Base-by-base conservation (phyloP, 2,113 vertebrate genomes). In the Rhynchopsitta pachyrhyncha region DNA sequence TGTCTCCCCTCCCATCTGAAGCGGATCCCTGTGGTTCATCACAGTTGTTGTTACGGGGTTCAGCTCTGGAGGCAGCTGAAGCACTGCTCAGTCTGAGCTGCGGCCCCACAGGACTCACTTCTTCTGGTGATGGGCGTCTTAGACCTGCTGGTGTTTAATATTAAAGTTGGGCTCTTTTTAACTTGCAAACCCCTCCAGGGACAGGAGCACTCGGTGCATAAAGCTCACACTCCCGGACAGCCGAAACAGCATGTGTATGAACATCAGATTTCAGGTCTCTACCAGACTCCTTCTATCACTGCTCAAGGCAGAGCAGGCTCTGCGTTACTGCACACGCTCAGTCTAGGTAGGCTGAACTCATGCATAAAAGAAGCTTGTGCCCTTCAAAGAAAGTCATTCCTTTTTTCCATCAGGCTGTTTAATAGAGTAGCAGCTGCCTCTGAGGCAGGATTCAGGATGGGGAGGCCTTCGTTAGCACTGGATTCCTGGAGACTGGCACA, bases 381-480 rank as follows among this genome's bases (percentile, higher is more conserved):
- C 96, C 96, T 97, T 97, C 95, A 92, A 25, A 91, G 96, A 96
- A 97, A 92, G 96, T 95, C 91, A 88, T 89, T 91, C 62, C 70
- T 73, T 76, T 88, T 49, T 88, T 90, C 76, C 82, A 37, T 50
- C 92, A 83, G 76, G 14, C 71, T 24, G 69, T 62, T 84, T 44
- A 60, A 1, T 10, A 28, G 57, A 67, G 90, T 5, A 44, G 83
- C 73, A 57, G 70, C 85, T 69, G 73, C 82, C 63, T 49, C 13
- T 13, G 23, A 35, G 68, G 60, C 50, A 35, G 42, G 50, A 8
- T 33, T 24, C 1, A 0, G 79, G 47, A 28, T 25, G 11, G 60
- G 53, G n/a, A 62, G 24, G 63, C 71, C 44, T 33, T 37, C 6
- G 4, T 35, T 6, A 28, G 27, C 24, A 6, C 28, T 2, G 19